Conservation (phyloP, 2,113 vertebrate genomes). For the Microtus ochrogaster region DNA sequence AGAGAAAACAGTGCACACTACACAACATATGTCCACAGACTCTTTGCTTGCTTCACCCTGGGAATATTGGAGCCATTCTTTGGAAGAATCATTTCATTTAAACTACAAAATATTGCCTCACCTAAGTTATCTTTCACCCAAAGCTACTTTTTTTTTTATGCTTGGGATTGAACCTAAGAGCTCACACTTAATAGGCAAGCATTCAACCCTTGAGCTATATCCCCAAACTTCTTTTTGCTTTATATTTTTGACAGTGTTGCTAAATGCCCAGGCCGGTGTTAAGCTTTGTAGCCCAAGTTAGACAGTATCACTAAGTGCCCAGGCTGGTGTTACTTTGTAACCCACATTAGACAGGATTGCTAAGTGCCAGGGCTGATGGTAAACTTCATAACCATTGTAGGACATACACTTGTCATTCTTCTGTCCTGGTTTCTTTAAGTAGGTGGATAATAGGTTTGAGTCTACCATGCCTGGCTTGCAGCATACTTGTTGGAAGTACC, state of each 20-base stretch:
- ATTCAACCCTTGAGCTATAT: neutral
- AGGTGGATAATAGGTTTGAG: neutral
- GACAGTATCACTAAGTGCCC: neutral
- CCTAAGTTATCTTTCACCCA: conserved; percentile 26
- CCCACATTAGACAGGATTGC: neutral
- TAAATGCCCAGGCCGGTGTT: too few species aligned
- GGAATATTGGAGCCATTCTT: neutral
- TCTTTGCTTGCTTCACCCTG: neutral
- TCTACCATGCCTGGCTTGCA: neutral
- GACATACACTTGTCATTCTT: neutral
- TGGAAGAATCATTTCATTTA: neutral
- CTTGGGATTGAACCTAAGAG: neutral
- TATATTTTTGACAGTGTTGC: neutral
- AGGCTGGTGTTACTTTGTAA: neutral
- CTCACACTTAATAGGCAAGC: neutral
- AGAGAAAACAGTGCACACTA: neutral
- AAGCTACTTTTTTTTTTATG: neutral
- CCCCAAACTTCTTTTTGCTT: neutral
- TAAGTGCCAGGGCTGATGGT: neutral
- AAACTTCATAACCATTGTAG: neutral
- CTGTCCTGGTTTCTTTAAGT: neutral
- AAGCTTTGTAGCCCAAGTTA: neutral
- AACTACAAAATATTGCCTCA: conserved; percentile 18
- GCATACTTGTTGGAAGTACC: neutral
- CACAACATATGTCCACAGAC: neutral